A percentile compares a stretch with the other conserved stretches of the same genome.
Evolutionary conservation across 2,113 vertebrate species (phyloP).

Genomic region (Pampusana beccarii): DNA sequence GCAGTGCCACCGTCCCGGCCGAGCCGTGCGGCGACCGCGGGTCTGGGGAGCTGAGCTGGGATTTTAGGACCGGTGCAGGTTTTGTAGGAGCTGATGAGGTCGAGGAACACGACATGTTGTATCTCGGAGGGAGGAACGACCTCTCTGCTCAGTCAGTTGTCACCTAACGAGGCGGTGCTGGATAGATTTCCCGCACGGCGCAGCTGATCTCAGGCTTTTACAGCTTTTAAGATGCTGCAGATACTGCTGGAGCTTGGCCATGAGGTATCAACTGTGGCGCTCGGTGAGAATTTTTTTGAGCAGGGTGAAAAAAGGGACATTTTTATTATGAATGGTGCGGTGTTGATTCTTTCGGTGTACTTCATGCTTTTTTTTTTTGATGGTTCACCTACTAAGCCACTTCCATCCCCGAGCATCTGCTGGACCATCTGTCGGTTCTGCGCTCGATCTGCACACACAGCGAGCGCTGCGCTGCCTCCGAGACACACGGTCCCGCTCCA

Average conservation of each 20-base stretch:
- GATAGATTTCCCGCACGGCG: fast-evolving
- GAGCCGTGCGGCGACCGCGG: background rate
- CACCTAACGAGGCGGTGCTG: fast-evolving
- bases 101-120: background rate
- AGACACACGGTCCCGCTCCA: background rate
- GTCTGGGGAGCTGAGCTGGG: background rate
- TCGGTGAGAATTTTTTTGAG: background rate
- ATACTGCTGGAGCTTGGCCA: background rate
- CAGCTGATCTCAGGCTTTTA: background rate
- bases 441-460: background rate
- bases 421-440: conserved; percentile 65
- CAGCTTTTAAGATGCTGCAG: background rate
- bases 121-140: background rate
- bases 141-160: background rate
- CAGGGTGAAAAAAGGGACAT: background rate
- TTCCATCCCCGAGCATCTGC: conserved; percentile 67
- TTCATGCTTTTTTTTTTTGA: conserved; percentile 43
- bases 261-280: background rate
- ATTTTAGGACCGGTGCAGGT: background rate
- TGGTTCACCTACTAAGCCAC: conserved; percentile 62
- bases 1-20: background rate
- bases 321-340: background rate
- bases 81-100: background rate
- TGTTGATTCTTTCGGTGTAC: background rate
- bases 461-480: background rate